Evolutionary conservation across 2,888 invertebrate species (phyloP).

Genomic region (Xanthorhoe designata): DNA sequence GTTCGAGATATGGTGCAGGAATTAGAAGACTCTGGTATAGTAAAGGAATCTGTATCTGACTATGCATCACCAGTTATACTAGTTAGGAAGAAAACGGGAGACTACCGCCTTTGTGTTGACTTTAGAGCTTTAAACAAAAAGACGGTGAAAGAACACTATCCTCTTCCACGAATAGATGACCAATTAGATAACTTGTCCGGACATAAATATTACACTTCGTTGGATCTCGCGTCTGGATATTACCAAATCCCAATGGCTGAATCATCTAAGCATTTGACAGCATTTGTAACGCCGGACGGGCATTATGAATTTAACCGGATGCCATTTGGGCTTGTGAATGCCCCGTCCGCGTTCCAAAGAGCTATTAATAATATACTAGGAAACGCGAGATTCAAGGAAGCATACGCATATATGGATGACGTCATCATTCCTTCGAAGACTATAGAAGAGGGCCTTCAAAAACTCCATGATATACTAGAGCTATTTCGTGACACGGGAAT

Average conservation of each 20-base stretch:
- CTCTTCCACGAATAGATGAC: conserved; percentile 9
- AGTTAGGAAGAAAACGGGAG: conserved; percentile 3
- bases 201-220: neutral
- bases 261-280: too few relatives aligned
- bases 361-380: conserved; percentile 4
- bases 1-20: conserved; percentile 5
- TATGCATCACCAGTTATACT: conserved; percentile 11
- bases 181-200: conserved; percentile 2
- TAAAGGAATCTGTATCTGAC: neutral
- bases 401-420: conserved; percentile 7
- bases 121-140: conserved; percentile 6
- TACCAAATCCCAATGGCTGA: too few relatives aligned
- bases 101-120: conserved; percentile 9
- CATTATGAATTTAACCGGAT: conserved; percentile 9
- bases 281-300: too few relatives aligned
- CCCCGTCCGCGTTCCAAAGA: conserved; percentile 3
- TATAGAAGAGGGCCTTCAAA: conserved; percentile 2
- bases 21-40: neutral
- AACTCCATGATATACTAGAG: neutral
- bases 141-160: conserved; percentile 5
- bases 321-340: conserved; percentile 9
- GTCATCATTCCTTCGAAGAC: conserved; percentile 3
- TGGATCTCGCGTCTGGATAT: too few relatives aligned
- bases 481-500: neutral
- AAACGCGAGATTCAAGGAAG: neutral